Base-by-base conservation (phyloP, 1,140 invertebrate species). In the Chrysoperla carnea region DNA sequence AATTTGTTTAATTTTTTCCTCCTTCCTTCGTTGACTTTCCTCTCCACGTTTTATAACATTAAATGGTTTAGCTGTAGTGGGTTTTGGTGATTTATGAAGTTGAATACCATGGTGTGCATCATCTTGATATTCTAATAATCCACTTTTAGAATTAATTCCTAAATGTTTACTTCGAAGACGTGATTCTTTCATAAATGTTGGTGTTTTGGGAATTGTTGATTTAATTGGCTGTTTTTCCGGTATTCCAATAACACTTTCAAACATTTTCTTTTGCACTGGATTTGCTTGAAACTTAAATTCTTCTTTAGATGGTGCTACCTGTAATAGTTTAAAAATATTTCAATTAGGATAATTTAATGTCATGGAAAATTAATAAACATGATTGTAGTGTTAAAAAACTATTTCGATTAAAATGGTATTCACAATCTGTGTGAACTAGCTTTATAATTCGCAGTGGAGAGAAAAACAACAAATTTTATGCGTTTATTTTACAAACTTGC, bases 11-110 rank as follows among this genome's bases (percentile, higher is more conserved):
- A 73, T 60, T 45, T 67, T 66, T 45, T 66, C 54, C 47, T 69
- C 60, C 49, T 64, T 66, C 45, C 56, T 59, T 27, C 52, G 48
- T 9, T 53, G 33, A 37, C 57, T 51, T 28, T 55, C 44, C 50
- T 61, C 62, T 45, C 70, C 66, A 5, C 67, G 49, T 13, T 56
- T 45, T 39, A 72, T 69, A 51, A 74, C 72, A 44, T 61, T 64
- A 47, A 74, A 74, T n/a, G 72, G 65, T 41, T 52, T 36, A 2
- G 51, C 46, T 41, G 49, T 53, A 0, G 61, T 64, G 6, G 38
- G 43, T 5, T 46, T 56, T 6, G 41, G 42, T 33, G 8, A 33
- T 33, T 33, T 23, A 23, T 23, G 17, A 23, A 23, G 17, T 3
- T 23, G 17, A 23, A 23, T 23, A 5, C 17, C 17, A 23, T 23